phyloP scores from a whole-genome alignment of 2,113 vertebrate genomes.

The Chlamydotis undulata region DNA sequence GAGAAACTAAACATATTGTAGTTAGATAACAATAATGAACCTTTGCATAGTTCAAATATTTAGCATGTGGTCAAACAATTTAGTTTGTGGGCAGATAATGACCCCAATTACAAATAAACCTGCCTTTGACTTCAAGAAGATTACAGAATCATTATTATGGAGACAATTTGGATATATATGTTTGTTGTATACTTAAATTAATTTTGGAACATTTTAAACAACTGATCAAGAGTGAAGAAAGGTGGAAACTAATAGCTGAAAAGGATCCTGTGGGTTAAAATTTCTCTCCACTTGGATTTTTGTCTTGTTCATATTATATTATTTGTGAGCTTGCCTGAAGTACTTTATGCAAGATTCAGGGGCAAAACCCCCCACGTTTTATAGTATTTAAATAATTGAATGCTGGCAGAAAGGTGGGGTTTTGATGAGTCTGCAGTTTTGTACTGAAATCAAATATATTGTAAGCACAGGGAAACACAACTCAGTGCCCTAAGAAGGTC shows the following conservation, averaged over 20 bases:
- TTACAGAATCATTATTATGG: background rate
- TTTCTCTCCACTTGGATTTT: background rate
- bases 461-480: slow-evolving; percentile 44
- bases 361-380: background rate
- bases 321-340: background rate
- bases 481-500: slow-evolving; percentile 31
- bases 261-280: background rate
- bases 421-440: slow-evolving; percentile 63
- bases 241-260: background rate
- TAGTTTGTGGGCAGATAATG: background rate
- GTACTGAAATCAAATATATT: slow-evolving; percentile 59
- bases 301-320: background rate
- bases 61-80: background rate
- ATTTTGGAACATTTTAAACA: slow-evolving; percentile 15
- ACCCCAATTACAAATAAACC: background rate
- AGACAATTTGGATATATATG: background rate
- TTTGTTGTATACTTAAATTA: background rate
- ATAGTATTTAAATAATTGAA: slow-evolving; percentile 53
- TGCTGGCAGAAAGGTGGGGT: slow-evolving; percentile 4
- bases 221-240: background rate
- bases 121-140: background rate
- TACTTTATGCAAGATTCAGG: background rate
- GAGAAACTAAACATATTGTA: background rate
- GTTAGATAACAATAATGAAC: background rate
- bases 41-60: background rate